Evolutionary conservation across 2,888 invertebrate genomes (phyloP), one percentile per base, ranked within the genome.

Genomic region (Camponotus fellah): DNA sequence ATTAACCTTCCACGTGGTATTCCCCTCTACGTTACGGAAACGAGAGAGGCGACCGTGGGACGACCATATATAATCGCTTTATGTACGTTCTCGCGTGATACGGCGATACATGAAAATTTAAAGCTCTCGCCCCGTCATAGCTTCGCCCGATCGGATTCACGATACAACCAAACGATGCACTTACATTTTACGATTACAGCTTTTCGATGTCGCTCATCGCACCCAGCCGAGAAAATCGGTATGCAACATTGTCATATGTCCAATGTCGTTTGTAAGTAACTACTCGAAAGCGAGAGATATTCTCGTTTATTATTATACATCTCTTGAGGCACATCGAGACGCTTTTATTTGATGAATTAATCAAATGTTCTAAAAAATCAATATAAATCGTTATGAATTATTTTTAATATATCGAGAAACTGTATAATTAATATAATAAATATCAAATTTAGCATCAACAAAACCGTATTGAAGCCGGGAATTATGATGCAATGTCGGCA

Each of bases 1-100:
- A 93, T 93, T 93, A 93, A 92, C 91, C 91, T 89, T 89, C 87
- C 89, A 81, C 88, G 87, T 87, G 84, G 66, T 79, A 79, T 80
- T 86, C 83, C 65, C 71, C 69, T 62, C 84, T 46, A 37, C 76
- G 84, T 68, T 66, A 72, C 65, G 49, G 81, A 71, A 81, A 81
- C 81, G 79, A 60, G 60, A 80, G 46, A 80, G 71, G 26, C 26
- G 26, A 26, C 26, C 26, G 26, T 26, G 26, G 26, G 26, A 26
- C 26, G 26, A 26, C 0, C 26, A n/a, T 69, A 69, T 62, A 71
- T 79, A 79, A 71, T 71, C 79, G 79, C 43, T 79, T 79, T 71
- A 71, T 62, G 60, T 71, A 37, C 46, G 34, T 71, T 60, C 46
- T 26, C 72, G 72, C 37, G 72, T 49, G 60, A 62, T 79, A 79